Evolutionary conservation across 2,888 invertebrate species (phyloP).

Genomic region (Serripes groenlandicus): DNA sequence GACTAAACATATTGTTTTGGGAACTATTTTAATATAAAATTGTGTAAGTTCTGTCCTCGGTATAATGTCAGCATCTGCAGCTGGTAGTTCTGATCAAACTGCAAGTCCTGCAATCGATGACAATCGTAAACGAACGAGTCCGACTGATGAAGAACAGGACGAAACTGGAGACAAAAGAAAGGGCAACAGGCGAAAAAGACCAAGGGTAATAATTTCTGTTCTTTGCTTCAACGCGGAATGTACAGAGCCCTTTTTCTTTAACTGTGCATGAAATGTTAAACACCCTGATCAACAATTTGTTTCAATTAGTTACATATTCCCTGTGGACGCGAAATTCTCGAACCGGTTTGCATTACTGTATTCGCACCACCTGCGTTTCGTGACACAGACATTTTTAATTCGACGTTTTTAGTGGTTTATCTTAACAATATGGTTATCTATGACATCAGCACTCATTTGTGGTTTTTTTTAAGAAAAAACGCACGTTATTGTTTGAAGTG

Average conservation of each 20-base stretch:
- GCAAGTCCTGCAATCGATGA: slow-evolving; percentile 52
- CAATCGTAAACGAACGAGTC: slow-evolving; percentile 53
- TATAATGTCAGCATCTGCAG: slow-evolving; percentile 43
- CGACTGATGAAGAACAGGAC: slow-evolving; percentile 58
- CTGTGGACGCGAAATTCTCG: no score
- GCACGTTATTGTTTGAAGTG: no score
- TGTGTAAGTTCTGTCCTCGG: background rate
- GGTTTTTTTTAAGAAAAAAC: no score
- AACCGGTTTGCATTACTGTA: no score
- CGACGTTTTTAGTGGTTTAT: no score
- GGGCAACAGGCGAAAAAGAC: slow-evolving; percentile 60
- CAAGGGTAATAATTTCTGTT: slow-evolving; percentile 23
- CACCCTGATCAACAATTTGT: background rate
- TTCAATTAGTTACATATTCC: no score
- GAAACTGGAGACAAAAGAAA: slow-evolving; percentile 59
- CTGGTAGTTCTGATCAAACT: slow-evolving; percentile 39
- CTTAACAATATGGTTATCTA: no score
- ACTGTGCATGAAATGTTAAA: background rate
- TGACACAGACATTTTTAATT: no score
- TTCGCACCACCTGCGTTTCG: no score
- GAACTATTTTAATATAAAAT: background rate
- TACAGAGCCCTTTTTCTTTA: background rate
- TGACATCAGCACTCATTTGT: no score
- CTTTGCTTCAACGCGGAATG: background rate
- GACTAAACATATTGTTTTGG: background rate